Evolutionary conservation across 2,888 invertebrate genomes (phyloP), one percentile per base, ranked within the genome.

Genomic region (Hypercompe scribonia): DNA sequence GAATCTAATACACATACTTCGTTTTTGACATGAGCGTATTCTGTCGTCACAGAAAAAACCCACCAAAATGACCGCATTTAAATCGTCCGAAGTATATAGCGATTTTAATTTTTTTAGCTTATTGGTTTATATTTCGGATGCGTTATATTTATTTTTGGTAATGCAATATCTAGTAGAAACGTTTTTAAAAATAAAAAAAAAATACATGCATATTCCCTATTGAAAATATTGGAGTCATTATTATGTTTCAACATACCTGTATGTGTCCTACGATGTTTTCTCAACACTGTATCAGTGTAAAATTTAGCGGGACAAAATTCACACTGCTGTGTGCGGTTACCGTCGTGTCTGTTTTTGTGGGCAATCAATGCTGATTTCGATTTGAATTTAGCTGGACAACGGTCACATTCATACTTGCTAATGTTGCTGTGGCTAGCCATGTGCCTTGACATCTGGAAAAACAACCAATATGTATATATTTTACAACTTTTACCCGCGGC

Each of bases 261-360:
- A 76, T 96, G 96, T 39, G 84, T 90, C 1, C 94, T 82, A 11
- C 93, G 88, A 84, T 96, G 96, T 76, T 94, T 92, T 69, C 90
- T 89, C 18, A 96, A 88, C 63, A 93, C 93, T 39, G 90, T 80
- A 0, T 72, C 71, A 2, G 91, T 88, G 78, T 90, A 94, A 81
- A 96, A 96, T 61, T 87, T 90, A 50, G 90, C 91, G 3, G 86
- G 84, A 80, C 96, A 96, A 80, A 84, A 90, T 76, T 94, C 91
- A 83, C 96, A 96, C 63, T 87, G 86, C 69, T 91, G 83, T 0
- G 91, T 90, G 5, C 92, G 89, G 54, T 86, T 89, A 24, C 93
- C 95, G 63, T 93, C 93, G 85, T 96, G 96, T 3, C 88, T 86
- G 79, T 92, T 83, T 4, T 69, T 11, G 78, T 95, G 95, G 0